phyloP scores from a whole-genome alignment of 1,140 invertebrate genomes.

The Plectrocnemia conspersa region DNA sequence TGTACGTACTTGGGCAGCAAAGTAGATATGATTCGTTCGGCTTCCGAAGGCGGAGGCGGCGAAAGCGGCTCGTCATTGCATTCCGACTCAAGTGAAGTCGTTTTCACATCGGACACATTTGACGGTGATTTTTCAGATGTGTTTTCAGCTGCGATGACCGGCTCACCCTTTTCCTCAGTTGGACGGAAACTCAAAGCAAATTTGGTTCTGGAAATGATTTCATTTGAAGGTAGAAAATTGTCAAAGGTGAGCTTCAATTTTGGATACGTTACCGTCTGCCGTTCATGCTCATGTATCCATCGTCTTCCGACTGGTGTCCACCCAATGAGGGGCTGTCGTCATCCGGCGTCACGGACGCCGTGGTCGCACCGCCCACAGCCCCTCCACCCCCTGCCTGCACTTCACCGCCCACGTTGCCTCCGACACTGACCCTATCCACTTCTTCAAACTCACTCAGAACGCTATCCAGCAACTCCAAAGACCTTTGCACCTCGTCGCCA shows the following conservation, averaged over 20 bases:
- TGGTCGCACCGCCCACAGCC: slow-evolving; percentile 48
- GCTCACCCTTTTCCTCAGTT: slow-evolving; percentile 61
- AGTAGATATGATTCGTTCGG: slow-evolving; percentile 67
- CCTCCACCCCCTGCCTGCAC: slow-evolving; percentile 35
- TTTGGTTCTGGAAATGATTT: slow-evolving; percentile 52
- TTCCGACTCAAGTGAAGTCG: slow-evolving; percentile 27
- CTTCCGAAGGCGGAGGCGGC: slow-evolving; percentile 69
- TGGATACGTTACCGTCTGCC: slow-evolving; percentile 56
- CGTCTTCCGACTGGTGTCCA: slow-evolving; percentile 78
- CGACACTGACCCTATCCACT: slow-evolving; percentile 46
- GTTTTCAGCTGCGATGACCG: slow-evolving; percentile 45
- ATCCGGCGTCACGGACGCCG: slow-evolving; percentile 51
- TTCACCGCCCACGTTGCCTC: slow-evolving; percentile 41
- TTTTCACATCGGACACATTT: slow-evolving; percentile 26
- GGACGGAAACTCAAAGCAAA: slow-evolving; percentile 64
- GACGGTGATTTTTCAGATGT: slow-evolving; percentile 38
- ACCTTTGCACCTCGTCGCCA: slow-evolving; percentile 74
- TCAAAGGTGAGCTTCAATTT: not conserved
- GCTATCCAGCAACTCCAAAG: slow-evolving; percentile 77
- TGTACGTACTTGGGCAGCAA: slow-evolving; percentile 63
- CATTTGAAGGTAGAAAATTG: not conserved
- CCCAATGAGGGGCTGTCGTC: slow-evolving; percentile 70
- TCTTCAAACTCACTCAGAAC: slow-evolving; percentile 85
- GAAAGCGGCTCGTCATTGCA: slow-evolving; percentile 44
- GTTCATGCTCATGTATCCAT: slow-evolving; percentile 87